Percentiles rank a stretch among this genome's conserved stretches.
Conservation (phyloP, 2,797 vertebrate genomes). For the Tadarida brasiliensis region DNA sequence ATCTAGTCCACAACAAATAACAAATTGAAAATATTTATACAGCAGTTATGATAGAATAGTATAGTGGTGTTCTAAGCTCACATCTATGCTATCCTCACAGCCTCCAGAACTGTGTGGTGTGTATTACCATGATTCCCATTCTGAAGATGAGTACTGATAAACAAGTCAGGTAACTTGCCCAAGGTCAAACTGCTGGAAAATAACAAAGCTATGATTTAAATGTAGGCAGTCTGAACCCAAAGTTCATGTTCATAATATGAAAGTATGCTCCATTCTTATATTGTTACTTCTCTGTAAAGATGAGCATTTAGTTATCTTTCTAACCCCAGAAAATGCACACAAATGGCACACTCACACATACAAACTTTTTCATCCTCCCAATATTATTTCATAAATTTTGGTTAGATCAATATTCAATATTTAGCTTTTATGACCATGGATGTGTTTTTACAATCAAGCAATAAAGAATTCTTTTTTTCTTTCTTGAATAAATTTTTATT, state of each 20-base stretch:
- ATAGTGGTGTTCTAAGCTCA: background rate
- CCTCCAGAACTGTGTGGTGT: background rate
- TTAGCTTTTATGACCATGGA: background rate
- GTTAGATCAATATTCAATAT: background rate
- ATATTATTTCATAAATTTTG: constrained; percentile 42
- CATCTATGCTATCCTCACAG: background rate
- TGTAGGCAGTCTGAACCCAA: background rate
- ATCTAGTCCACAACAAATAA: background rate
- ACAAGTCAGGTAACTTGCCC: background rate
- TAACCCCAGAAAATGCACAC: background rate
- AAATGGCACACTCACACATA: background rate
- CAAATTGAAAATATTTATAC: constrained; percentile 42
- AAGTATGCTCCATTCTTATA: background rate
- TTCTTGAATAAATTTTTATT: background rate
- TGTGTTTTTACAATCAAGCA: constrained; percentile 37
- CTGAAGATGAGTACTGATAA: background rate
- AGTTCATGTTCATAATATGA: background rate
- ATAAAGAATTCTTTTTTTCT: background rate
- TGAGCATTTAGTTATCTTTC: background rate
- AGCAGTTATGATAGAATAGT: background rate
- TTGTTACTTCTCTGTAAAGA: background rate
- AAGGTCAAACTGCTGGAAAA: background rate
- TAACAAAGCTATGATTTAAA: background rate
- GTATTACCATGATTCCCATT: background rate
- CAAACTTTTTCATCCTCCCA: background rate